A percentile compares a stretch with the other conserved stretches of the same genome.
Conservation (phyloP, 2,888 invertebrate genomes). For the Pemphredon lugubris region DNA sequence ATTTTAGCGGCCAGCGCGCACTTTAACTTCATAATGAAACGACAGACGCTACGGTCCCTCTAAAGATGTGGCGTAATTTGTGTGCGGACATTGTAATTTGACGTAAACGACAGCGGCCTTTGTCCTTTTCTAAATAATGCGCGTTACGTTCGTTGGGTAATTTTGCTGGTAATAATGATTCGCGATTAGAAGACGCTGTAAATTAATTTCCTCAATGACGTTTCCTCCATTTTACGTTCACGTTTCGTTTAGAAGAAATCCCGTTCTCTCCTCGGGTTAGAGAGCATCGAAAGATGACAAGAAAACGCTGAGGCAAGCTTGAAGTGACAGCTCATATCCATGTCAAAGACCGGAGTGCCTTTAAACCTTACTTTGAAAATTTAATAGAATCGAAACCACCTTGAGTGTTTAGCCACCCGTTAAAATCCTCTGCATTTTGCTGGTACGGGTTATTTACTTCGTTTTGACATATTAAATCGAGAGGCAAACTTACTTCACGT, state of each 20-base stretch:
- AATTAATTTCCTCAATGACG: too few relatives aligned
- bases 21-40: background rate
- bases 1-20: conserved; percentile 17
- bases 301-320: conserved; percentile 14
- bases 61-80: too few relatives aligned
- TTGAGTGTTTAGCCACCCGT: conserved; percentile 4
- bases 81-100: background rate
- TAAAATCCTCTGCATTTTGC: conserved; percentile 14
- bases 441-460: conserved; percentile 25
- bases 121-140: too few relatives aligned
- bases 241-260: conserved; percentile 5
- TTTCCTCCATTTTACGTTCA: background rate
- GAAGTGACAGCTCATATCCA: conserved; percentile 49
- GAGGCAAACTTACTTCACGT: too few relatives aligned
- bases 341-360: conserved; percentile 47
- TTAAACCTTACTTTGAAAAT: conserved; percentile 30
- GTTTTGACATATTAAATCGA: conserved; percentile 8
- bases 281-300: conserved; percentile 16
- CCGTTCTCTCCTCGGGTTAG: background rate
- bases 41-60: background rate
- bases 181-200: too few relatives aligned
- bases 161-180: too few relatives aligned
- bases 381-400: conserved; percentile 35
- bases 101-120: background rate
- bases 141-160: too few relatives aligned